These are phyloP conservation scores for Rhyacophila brunnea DNA, from an alignment of 1,140 invertebrate genomes.

Conservation along the genomic window DNA sequence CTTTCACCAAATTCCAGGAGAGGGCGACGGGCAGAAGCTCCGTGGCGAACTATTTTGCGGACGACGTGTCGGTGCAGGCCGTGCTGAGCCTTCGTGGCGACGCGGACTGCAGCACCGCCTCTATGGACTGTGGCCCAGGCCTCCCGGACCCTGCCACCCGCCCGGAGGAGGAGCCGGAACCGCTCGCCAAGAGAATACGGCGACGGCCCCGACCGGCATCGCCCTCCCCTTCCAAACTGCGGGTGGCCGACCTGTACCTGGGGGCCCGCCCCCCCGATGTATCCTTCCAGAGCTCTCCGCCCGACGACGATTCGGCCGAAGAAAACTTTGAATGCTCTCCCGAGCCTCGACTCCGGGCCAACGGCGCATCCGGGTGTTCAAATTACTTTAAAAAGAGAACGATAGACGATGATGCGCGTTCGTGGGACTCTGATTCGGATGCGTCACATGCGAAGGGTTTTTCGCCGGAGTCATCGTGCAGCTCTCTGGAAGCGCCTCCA, in stretches of 20 bases:
- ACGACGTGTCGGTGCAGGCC: conserved; percentile 69
- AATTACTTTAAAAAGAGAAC: conserved; percentile 48
- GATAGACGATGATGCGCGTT: conserved; percentile 40
- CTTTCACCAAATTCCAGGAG: conserved; percentile 77
- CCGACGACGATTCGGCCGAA: no score
- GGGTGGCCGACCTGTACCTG: conserved; percentile 55
- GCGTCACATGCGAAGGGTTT: conserved; percentile 36
- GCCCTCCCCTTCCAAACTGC: conserved; percentile 58
- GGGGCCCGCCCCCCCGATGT: conserved; percentile 41
- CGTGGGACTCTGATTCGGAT: conserved; percentile 39
- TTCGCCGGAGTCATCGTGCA: conserved; percentile 40
- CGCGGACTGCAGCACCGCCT: conserved; percentile 47
- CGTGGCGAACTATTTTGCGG: conserved; percentile 70
- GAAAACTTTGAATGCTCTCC: no score
- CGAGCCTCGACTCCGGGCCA: neutral
- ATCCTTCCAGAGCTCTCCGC: neutral
- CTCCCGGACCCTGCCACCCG: conserved; percentile 56
- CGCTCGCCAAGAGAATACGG: conserved; percentile 66
- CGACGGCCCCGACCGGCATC: conserved; percentile 52
- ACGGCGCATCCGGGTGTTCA: conserved; percentile 37
- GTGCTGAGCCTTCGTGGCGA: conserved; percentile 61
- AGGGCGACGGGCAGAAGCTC: conserved; percentile 61
- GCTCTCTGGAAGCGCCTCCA: conserved; percentile 2
- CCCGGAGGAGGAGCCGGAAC: conserved; percentile 63
- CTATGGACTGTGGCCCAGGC: conserved; percentile 56